Base-by-base conservation (phyloP, 2,888 invertebrate species). In the Tiliacea citrago region DNA sequence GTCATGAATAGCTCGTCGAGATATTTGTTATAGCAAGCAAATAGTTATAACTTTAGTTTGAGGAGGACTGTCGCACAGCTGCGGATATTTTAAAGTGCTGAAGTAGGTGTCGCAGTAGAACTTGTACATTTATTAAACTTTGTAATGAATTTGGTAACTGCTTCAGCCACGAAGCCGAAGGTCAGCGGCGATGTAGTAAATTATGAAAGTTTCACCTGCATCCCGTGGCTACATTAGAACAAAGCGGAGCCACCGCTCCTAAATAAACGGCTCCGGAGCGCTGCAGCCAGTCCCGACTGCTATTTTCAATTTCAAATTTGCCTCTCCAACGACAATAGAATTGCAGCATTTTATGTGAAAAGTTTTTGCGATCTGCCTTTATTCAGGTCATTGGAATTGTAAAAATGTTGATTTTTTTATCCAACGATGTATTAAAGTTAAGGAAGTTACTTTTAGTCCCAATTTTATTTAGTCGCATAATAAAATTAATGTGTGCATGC, bases 241-340 rank as follows among this genome's bases (percentile, higher is more conserved):
- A 92, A 93, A 92, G 91, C 89, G 85, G 84, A 85, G 85, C 89
- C 79, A 73, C 77, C 85, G 84, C 86, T 87, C 84, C 92, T 92
- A 92, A 94, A 94, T 92, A 94, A 94, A 93, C 91, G 89, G 86
- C 71, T 84, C 84, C 84, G 82, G 86, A 87, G 84, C 88, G 84
- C 78, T 89, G 90, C 90, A 90, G 86, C 87, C 90, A 90, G 87
- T 87, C 89, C 90, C 91, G 86, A 92, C 93, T 93, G 90, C 93
- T 94, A 92, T 94, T 95, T 95, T 94, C 94, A 94, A 95, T 95
- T 95, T 94, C 92, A 94, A 94, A 94, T 95, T 94, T 93, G 91
- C 92, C 91, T 91, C 91, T 90, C 91, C 90, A 91, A 92, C 91
- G 92, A 93, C 93, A 92, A 92, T 92, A 91, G 91, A 92, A 93